phyloP scores from a whole-genome alignment of 2,113 vertebrate genomes.

The Eolophus roseicapilla region DNA sequence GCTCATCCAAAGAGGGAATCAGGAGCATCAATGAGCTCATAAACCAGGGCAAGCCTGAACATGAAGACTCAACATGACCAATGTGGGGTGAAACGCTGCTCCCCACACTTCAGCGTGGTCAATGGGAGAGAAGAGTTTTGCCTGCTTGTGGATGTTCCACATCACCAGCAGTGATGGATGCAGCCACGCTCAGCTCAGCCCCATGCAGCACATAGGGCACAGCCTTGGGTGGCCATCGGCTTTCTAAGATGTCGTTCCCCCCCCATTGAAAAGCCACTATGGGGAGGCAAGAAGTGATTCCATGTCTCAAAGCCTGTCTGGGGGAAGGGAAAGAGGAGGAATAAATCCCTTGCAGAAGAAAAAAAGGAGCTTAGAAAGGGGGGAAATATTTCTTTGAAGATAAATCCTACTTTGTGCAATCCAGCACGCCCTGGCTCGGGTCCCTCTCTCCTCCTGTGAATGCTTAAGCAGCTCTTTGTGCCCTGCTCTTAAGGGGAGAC shows the following conservation, averaged over 20 bases:
- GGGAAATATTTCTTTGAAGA: conserved; percentile 43
- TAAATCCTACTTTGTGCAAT: conserved; percentile 55
- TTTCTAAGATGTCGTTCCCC: background rate
- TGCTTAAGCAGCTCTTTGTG: conserved; percentile 1
- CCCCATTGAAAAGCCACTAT: background rate
- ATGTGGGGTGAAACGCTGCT: background rate
- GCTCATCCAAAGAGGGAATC: background rate
- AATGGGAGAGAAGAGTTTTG: background rate
- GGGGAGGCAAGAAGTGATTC: background rate
- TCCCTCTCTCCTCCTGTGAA: conserved; percentile 1
- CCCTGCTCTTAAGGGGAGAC: background rate
- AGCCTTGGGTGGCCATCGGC: background rate
- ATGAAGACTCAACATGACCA: background rate
- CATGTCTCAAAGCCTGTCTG: background rate
- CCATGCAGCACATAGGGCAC: background rate
- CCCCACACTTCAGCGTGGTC: fast-evolving
- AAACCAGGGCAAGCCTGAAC: background rate
- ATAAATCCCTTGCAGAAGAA: background rate
- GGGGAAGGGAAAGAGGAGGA: background rate
- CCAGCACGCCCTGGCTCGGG: conserved; percentile 17
- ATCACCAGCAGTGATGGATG: background rate
- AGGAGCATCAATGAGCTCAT: fast-evolving
- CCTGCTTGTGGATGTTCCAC: fast-evolving
- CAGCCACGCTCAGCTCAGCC: background rate
- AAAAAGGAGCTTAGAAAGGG: background rate